These are phyloP conservation scores for Troides aeacus DNA, from an alignment of 2,888 invertebrate genomes.

Conservation along the genomic window DNA sequence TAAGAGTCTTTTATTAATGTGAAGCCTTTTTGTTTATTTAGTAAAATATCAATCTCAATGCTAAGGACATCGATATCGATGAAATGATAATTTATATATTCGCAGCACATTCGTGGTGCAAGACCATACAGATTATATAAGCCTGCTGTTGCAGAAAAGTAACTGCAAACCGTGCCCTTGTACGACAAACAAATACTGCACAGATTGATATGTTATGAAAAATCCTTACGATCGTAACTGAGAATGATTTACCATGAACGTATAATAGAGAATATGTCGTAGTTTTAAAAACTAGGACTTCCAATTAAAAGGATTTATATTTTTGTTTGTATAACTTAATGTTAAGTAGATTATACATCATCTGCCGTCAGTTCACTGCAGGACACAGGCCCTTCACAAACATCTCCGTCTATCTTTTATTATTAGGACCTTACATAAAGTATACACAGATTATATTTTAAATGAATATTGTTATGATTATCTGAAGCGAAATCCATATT, in stretches of 20 bases:
- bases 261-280: neutral
- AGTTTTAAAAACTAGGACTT: neutral
- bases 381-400: too few species aligned
- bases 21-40: neutral
- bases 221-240: slow-evolving; percentile 12
- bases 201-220: slow-evolving; percentile 12
- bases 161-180: slow-evolving; percentile 14
- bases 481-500: too few species aligned
- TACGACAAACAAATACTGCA: slow-evolving; percentile 9
- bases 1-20: neutral
- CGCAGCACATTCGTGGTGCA: slow-evolving; percentile 5
- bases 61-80: slow-evolving; percentile 16
- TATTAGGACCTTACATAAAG: too few species aligned
- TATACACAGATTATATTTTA: too few species aligned
- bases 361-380: too few species aligned
- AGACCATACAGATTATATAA: slow-evolving; percentile 19
- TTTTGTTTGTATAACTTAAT: too few species aligned
- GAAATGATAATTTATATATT: neutral
- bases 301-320: too few species aligned
- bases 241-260: neutral
- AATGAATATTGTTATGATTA: too few species aligned
- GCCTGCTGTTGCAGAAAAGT: slow-evolving; percentile 5
- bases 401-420: too few species aligned
- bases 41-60: too few species aligned
- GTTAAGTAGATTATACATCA: too few species aligned